Conservation (phyloP, 64 coral and sea anemone species). For the Porites australiensis region DNA sequence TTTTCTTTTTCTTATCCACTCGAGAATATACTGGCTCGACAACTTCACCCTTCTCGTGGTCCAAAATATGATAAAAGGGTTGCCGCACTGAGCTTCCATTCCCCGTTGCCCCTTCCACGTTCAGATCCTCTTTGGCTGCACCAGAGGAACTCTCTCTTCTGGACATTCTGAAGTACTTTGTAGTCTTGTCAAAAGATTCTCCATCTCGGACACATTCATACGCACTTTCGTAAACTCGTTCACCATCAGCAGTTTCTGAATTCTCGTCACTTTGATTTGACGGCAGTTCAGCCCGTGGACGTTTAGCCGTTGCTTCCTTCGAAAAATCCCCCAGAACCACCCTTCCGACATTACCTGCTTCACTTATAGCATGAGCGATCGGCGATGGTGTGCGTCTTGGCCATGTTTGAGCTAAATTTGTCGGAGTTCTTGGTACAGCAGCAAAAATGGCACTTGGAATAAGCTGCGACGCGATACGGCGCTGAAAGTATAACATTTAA, state of each 20-base stretch:
- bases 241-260: neutral
- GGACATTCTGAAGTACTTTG: slow-evolving; percentile 59
- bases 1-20: slow-evolving; percentile 87
- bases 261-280: slow-evolving; percentile 7
- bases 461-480: slow-evolving; percentile 78
- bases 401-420: slow-evolving; percentile 77
- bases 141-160: neutral
- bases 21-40: slow-evolving; percentile 72
- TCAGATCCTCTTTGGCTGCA: neutral
- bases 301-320: neutral
- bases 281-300: slow-evolving; percentile 54
- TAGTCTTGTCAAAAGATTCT: slow-evolving; percentile 68
- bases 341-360: slow-evolving; percentile 86
- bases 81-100: neutral
- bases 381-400: slow-evolving; percentile 76
- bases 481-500: slow-evolving; percentile 40
- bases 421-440: slow-evolving; percentile 84
- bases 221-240: slow-evolving; percentile 31
- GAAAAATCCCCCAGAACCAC: slow-evolving; percentile 69
- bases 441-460: slow-evolving; percentile 93
- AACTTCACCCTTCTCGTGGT: neutral
- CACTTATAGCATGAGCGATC: slow-evolving; percentile 73
- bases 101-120: neutral
- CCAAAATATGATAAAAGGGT: slow-evolving; percentile 79
- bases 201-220: slow-evolving; percentile 71